Evolutionary conservation across 1,140 invertebrate genomes (phyloP), one percentile per base, ranked within the genome.

Genomic region (Zaprionus davidi): DNA sequence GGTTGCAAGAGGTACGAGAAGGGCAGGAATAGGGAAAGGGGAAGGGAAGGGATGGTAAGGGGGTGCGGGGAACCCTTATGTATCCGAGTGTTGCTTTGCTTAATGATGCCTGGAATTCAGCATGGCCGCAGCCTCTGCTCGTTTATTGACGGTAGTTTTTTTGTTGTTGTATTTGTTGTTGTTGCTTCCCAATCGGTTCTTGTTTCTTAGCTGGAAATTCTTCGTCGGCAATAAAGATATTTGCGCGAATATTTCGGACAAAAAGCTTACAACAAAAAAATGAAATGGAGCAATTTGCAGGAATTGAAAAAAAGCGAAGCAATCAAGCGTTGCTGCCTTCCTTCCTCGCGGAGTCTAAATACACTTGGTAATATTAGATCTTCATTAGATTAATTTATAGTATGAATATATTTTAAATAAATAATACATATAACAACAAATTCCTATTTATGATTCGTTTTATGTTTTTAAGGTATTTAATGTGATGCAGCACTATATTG

Each of bases 41-140:
- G 41, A n/a, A n/a, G 20, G 34, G 41, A 49, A 2, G 55, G 28
- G 28, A 28, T 20, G n/a, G 26, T 26, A 13, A 22, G 26, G 6
- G 11, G 36, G 3, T 9, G 26, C 15, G 65, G 6, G 41, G 41
- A 17, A 75, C 84, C 84, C 85, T 88, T 90, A 85, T 82, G 85
- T 90, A 90, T 90, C 76, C 72, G 68, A 55, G 64, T 70, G 77
- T 78, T 76, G 72, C 71, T 68, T 75, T 69, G 72, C 78, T 85
- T 85, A 85, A 85, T 85, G 82, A 85, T 85, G 84, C 78, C 72
- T 79, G 88, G 88, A 91, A 91, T 91, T 81, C 88, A 91, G 88
- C 88, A 91, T 91, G 88, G 88, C 88, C 88, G 88, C 26, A 46
- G 56, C 53, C 71, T 65, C 31, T 73, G 67, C 57, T 69, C 71